Evolutionary conservation across 2,888 invertebrate species (phyloP), one percentile per base, ranked within the genome.

Genomic region (Bugulina stolonifera): DNA sequence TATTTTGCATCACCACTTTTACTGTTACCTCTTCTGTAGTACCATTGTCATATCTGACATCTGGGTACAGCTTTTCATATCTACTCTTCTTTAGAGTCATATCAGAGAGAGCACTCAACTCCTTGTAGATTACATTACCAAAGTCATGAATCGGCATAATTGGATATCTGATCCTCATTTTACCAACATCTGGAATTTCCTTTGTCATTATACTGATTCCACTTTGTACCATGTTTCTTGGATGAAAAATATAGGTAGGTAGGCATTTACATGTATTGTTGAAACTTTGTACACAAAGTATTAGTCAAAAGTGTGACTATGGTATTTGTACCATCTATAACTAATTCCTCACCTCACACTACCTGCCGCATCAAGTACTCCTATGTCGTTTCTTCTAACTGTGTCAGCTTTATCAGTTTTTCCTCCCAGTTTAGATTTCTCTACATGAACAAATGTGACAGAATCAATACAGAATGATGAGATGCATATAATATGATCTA

Each of bases 61-160:
- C 34, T 5, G 64, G 64, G 64, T 64, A 64, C 2, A 64, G 64
- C 32, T 27, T 64, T 32, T 32, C 25, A 32, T 64, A 64, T 32
- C 10, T 64, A 32, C 27, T 64, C 64, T 64, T 64, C 32, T 70
- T 54, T 2, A 70, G 25, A n/a, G 54, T 43, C 70, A 70, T 70
- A 18, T 70, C 70, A 23, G 43, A 18, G 2, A 70, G 70, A 35
- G 70, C 70, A 5, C 29, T 18, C 35, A 81, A 71, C 72, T 80
- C 80, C 71, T 79, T 79, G 74, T 77, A 76, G 1, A 76, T 74
- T 22, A 73, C 73, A 35, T 74, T 75, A 14, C 80, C 79, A 32
- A 79, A 80, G 0, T 74, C 74, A 69, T 80, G 78, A 0, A 80
- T 72, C 0, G 80, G 80, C 74, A 78, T 74, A 43, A 81, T 78